Percentiles rank a stretch among this genome's conserved stretches.
Evolutionary conservation across 2,888 invertebrate species (phyloP).

Genomic region (Selenia dentaria): DNA sequence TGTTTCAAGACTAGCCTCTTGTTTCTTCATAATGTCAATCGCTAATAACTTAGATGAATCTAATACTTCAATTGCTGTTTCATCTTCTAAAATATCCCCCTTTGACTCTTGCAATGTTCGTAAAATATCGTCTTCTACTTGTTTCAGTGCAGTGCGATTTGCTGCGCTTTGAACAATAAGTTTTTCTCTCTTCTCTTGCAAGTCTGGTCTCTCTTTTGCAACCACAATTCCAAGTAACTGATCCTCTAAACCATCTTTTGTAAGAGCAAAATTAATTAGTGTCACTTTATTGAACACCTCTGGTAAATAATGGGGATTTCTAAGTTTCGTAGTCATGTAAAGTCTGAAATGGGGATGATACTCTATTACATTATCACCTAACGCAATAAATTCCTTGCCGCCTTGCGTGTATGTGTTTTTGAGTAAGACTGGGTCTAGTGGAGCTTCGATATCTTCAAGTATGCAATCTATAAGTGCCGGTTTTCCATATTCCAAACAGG

Average conservation of each 20-base stretch:
- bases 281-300: constrained; percentile 94
- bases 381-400: constrained; percentile 89
- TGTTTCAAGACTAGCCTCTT: constrained; percentile 90
- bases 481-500: constrained; percentile 90
- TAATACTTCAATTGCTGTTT: constrained; percentile 93
- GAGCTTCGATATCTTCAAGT: constrained; percentile 90
- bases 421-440: constrained; percentile 90
- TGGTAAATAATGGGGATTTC: constrained; percentile 94
- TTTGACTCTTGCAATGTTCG: constrained; percentile 92
- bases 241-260: constrained; percentile 92
- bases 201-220: constrained; percentile 92
- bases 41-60: constrained; percentile 94
- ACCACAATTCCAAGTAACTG: constrained; percentile 93
- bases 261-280: constrained; percentile 93
- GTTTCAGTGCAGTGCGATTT: constrained; percentile 91
- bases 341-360: constrained; percentile 90
- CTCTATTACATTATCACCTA: constrained; percentile 91
- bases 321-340: constrained; percentile 92
- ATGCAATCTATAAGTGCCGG: constrained; percentile 92
- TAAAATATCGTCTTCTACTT: constrained; percentile 95
- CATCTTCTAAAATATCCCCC: constrained; percentile 96
- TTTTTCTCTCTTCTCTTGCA: constrained; percentile 92
- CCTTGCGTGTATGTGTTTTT: constrained; percentile 90
- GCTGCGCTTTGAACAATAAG: constrained; percentile 91
- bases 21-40: constrained; percentile 92